These are phyloP conservation scores for Atherinosoma microstoma DNA, from an alignment of 2,797 vertebrate species.

Conservation along the genomic window DNA sequence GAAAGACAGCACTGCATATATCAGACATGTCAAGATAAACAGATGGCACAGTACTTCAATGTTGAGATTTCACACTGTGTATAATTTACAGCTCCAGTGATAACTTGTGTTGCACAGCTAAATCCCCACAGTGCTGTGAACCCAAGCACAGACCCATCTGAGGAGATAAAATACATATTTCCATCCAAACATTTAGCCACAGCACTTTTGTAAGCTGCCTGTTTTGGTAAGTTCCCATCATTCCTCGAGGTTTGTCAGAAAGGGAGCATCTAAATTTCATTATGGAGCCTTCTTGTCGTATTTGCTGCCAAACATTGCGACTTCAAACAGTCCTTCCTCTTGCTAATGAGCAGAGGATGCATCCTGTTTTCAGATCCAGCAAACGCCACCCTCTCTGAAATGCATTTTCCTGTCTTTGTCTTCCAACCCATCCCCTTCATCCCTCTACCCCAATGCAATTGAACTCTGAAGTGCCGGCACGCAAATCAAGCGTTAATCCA, in stretches of 20 bases:
- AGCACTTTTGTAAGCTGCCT: slow-evolving; percentile 33
- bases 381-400: slow-evolving; percentile 65
- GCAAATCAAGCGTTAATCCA: slow-evolving; percentile 80
- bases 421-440: slow-evolving; percentile 58
- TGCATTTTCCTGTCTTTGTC: slow-evolving; percentile 64
- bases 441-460: slow-evolving; percentile 61
- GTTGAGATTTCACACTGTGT: slow-evolving; percentile 74
- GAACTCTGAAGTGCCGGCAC: slow-evolving; percentile 72
- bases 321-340: slow-evolving; percentile 72
- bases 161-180: slow-evolving; percentile 20
- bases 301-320: slow-evolving; percentile 64
- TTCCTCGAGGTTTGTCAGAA: slow-evolving; percentile 48
- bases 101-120: slow-evolving; percentile 48
- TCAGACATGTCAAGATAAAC: slow-evolving; percentile 54
- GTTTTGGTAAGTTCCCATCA: slow-evolving; percentile 33
- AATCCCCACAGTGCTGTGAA: slow-evolving; percentile 44
- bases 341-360: slow-evolving; percentile 75
- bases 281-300: slow-evolving; percentile 51
- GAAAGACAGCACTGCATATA: slow-evolving; percentile 41
- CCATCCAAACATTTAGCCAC: slow-evolving; percentile 44
- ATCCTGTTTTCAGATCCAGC: slow-evolving; percentile 65
- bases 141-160: slow-evolving; percentile 28
- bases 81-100: slow-evolving; percentile 70
- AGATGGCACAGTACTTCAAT: slow-evolving; percentile 57
- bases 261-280: slow-evolving; percentile 55